Conservation (phyloP, 2,113 vertebrate genomes). For the Rhinolophus sinicus region DNA sequence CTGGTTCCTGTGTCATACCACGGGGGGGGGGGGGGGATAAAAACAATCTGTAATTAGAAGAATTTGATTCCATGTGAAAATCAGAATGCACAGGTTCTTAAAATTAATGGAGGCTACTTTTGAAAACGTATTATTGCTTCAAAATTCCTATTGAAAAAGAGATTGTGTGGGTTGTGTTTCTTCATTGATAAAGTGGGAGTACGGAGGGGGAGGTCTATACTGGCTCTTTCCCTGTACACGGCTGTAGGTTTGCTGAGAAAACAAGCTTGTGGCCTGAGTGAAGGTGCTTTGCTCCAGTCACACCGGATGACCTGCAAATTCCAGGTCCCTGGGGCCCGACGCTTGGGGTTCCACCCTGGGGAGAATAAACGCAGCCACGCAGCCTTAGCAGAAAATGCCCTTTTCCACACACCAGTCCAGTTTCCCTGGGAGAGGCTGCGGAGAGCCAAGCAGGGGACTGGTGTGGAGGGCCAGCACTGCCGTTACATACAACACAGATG, state of each 20-base stretch:
- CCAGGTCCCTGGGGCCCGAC: no score
- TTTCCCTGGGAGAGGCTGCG: background rate
- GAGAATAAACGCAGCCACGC: background rate
- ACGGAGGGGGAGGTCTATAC: background rate
- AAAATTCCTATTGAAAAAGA: background rate
- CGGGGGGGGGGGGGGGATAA: background rate
- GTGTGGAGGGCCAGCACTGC: rapidly evolving
- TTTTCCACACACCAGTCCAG: background rate
- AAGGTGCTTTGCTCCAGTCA: background rate
- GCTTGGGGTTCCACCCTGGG: background rate
- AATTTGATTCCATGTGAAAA: background rate
- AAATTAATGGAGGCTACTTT: background rate
- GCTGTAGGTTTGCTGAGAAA: background rate
- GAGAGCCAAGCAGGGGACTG: rapidly evolving
- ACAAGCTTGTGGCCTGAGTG: background rate
- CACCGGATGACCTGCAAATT: background rate
- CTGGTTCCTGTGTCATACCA: background rate
- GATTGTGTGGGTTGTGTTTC: background rate
- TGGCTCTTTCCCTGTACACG: background rate
- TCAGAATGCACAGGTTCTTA: background rate
- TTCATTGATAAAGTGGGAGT: background rate
- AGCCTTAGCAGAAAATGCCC: rapidly evolving
- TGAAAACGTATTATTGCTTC: background rate
- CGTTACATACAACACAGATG: rapidly evolving
- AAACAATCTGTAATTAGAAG: background rate